Evolutionary conservation across 2,113 vertebrate species (phyloP).

Genomic region (Ophthalmolycus amberensis): DNA sequence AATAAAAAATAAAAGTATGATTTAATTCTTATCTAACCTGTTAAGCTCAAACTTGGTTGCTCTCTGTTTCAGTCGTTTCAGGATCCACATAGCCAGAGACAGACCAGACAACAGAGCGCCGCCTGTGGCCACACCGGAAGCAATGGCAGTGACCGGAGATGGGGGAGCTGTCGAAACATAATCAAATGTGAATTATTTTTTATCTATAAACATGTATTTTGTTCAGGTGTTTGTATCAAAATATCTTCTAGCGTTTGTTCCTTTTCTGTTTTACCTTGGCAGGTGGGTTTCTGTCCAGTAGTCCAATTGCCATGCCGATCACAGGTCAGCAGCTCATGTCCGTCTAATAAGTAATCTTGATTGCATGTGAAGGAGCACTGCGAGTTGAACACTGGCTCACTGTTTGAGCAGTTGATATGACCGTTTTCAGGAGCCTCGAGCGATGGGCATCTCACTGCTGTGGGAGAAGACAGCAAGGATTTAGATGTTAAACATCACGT

Average conservation of each 20-base stretch:
- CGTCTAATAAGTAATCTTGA: conserved; percentile 55
- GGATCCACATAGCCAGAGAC: conserved; percentile 61
- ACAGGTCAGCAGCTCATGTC: conserved; percentile 68
- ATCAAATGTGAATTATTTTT: neutral
- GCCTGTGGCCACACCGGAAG: conserved; percentile 48
- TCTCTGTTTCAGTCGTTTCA: conserved; percentile 69
- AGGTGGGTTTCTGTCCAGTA: conserved; percentile 65
- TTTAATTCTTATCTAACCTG: conserved; percentile 67
- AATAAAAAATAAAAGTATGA: too few species aligned
- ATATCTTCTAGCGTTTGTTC: neutral
- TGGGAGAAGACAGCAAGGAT: neutral
- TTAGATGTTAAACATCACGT: neutral
- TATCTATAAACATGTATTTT: neutral
- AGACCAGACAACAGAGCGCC: conserved; percentile 44
- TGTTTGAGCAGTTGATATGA: conserved; percentile 69
- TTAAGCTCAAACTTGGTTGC: conserved; percentile 76
- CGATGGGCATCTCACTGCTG: conserved; percentile 69
- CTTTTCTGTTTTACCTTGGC: conserved; percentile 67
- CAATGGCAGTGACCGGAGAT: neutral
- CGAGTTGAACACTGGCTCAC: conserved; percentile 49
- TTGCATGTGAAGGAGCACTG: conserved; percentile 77
- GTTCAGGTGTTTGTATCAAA: neutral
- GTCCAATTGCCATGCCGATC: conserved; percentile 76
- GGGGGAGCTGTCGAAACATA: conserved; percentile 54
- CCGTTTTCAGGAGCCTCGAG: conserved; percentile 67